Base-by-base conservation (phyloP, 1,140 invertebrate species). In the Ips typographus region DNA sequence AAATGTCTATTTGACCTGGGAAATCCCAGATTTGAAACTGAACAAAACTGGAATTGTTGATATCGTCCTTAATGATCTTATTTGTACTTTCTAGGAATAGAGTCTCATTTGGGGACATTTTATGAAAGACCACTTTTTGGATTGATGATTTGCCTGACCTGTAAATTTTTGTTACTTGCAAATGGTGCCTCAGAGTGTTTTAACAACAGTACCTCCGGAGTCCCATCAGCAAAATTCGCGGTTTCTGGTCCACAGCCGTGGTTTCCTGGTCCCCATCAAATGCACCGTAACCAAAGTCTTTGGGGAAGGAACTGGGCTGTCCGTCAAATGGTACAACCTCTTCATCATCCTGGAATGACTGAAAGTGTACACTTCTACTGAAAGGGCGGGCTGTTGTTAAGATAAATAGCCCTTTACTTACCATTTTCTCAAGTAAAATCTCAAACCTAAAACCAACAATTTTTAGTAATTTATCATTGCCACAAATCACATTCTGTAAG, bases 11-110 rank as follows among this genome's bases (percentile, higher is more conserved):
- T 83, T 99, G 96, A 8, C 97, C 98, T 42, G 98, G 98, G 82
- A 99, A 98, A 82, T 99, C 98, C 94, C 97, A 98, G 72, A 99
- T 98, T 90, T 98, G 94, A 84, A 99, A 99, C 78, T 98, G 96
- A 42, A 99, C 96, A 87, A 99, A 99, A 76, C 96, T 98, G 70
- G 95, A 93, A 79, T 98, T 98, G 72, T 95, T 92, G 69, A 94
- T 94, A 84, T 98, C 95, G 83, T 99, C 96, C 85, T 98, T 98
- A 2, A 97, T 93, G 73, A 99, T 96, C 86, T 98, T 96, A 80
- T 97, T 98, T 64, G 97, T 99, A 73, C 95, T 97, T 82, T 99
- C 98, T 47, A 99, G 83, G 77, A 99, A 99, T n/a, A 99, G 83
- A 2, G 98, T 99, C 84, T 99, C 98, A 84, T 99, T 99, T 4